Evolutionary conservation across 2,113 vertebrate species (phyloP).

Genomic region (Propithecus coquereli): DNA sequence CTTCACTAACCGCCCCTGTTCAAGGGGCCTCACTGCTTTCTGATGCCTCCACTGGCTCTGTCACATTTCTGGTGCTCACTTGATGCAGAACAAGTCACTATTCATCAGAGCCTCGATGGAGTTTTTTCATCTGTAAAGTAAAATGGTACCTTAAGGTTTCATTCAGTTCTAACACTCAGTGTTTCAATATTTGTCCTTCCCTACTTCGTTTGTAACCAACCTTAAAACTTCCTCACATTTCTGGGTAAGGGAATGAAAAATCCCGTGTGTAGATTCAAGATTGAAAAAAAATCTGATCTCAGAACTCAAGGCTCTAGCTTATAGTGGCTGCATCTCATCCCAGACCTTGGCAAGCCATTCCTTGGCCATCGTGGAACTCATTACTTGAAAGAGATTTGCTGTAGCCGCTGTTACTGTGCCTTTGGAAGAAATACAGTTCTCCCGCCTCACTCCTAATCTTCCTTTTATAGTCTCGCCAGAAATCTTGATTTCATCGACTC

Average conservation of each 20-base stretch:
- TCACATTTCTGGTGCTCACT: not conserved
- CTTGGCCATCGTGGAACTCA: not conserved
- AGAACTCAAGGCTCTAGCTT: not conserved
- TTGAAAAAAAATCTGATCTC: not conserved
- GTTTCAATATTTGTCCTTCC: not conserved
- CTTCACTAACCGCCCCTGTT: not conserved
- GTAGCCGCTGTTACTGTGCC: not conserved
- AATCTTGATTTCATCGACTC: constrained; percentile 31
- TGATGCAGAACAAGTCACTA: not conserved
- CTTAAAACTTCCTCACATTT: not conserved
- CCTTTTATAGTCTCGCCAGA: constrained; percentile 42
- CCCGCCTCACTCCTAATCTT: constrained; percentile 23
- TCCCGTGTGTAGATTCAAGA: not conserved
- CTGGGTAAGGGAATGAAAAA: not conserved
- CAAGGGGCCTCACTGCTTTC: not conserved
- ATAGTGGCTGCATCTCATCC: not conserved
- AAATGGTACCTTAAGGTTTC: not conserved
- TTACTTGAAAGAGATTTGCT: constrained; percentile 15
- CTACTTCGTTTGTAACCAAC: not conserved
- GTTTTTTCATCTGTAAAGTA: not conserved
- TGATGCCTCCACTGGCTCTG: too few relatives aligned
- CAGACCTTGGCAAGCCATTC: not conserved
- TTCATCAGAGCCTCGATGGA: not conserved
- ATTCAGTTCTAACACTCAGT: not conserved
- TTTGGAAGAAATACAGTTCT: constrained; percentile 45